These are phyloP conservation scores for Ptychoptera contaminata DNA, from an alignment of 2,888 invertebrate genomes.

Conservation along the genomic window DNA sequence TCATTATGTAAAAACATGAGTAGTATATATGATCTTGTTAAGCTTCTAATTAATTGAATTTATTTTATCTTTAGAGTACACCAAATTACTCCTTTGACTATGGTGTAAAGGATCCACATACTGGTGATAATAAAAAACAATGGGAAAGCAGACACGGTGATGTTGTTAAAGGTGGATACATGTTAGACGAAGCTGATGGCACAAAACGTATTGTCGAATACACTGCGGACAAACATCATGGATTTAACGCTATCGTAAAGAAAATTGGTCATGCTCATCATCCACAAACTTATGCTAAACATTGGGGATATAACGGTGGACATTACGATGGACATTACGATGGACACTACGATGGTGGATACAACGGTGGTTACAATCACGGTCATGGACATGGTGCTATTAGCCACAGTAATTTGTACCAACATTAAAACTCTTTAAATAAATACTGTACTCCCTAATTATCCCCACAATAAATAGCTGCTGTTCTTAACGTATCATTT, in stretches of 20 bases:
- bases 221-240: slow-evolving; percentile 7
- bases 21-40: not conserved
- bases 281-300: slow-evolving; percentile 6
- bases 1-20: not conserved
- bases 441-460: too few relatives aligned
- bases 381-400: slow-evolving; percentile 1
- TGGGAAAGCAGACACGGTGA: slow-evolving; percentile 29
- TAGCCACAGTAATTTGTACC: too few relatives aligned
- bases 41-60: not conserved
- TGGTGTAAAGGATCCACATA: slow-evolving; percentile 22
- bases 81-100: slow-evolving; percentile 23
- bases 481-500: too few relatives aligned
- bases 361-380: slow-evolving; percentile 1
- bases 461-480: too few relatives aligned
- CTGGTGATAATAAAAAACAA: slow-evolving; percentile 23
- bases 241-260: slow-evolving; percentile 21
- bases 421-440: too few relatives aligned
- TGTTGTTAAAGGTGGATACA: slow-evolving; percentile 26
- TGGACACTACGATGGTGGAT: slow-evolving; percentile 4
- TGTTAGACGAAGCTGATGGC: slow-evolving; percentile 17
- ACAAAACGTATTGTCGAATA: slow-evolving; percentile 9
- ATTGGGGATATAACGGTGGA: not conserved
- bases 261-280: slow-evolving; percentile 16
- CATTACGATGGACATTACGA: slow-evolving; percentile 1
- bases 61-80: slow-evolving; percentile 14